A percentile compares a stretch with the other conserved stretches of the same genome.
Evolutionary conservation across 2,888 invertebrate species (phyloP).

Genomic region (Zeuzera pyrina): DNA sequence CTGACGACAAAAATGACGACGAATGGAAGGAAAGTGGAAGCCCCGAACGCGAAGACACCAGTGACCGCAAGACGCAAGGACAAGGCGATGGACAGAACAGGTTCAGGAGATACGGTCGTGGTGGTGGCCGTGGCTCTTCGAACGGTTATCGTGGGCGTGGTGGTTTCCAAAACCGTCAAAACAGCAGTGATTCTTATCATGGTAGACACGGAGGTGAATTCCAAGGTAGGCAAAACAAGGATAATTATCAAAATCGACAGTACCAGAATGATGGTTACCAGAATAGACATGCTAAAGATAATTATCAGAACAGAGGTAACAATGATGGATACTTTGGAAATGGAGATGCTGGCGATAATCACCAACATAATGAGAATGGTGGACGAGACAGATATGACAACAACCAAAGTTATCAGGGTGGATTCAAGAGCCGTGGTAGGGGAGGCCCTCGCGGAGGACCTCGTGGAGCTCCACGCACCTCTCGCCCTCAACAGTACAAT

Average conservation of each 20-base stretch:
- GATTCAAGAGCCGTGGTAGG: constrained; percentile 70
- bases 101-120: constrained; percentile 47
- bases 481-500: constrained; percentile 43
- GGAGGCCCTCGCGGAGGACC: constrained; percentile 37
- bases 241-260: constrained; percentile 46
- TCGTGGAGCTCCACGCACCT: constrained; percentile 35
- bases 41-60: constrained; percentile 45
- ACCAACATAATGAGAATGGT: constrained; percentile 61
- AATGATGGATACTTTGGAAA: constrained; percentile 52
- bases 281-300: constrained; percentile 42
- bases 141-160: constrained; percentile 59
- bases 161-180: constrained; percentile 39
- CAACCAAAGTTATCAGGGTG: constrained; percentile 64
- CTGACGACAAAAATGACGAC: constrained; percentile 37
- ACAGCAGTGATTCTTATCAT: constrained; percentile 45
- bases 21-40: constrained; percentile 46
- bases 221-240: constrained; percentile 41
- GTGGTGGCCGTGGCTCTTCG: constrained; percentile 47
- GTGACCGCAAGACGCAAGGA: constrained; percentile 47
- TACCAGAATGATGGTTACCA: constrained; percentile 43
- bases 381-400: constrained; percentile 61
- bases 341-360: constrained; percentile 51
- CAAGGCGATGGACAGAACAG: constrained; percentile 57
- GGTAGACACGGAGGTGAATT: constrained; percentile 40
- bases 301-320: constrained; percentile 44